Evolutionary conservation across 2,888 invertebrate genomes (phyloP).

Genomic region (Acronicta aceris): DNA sequence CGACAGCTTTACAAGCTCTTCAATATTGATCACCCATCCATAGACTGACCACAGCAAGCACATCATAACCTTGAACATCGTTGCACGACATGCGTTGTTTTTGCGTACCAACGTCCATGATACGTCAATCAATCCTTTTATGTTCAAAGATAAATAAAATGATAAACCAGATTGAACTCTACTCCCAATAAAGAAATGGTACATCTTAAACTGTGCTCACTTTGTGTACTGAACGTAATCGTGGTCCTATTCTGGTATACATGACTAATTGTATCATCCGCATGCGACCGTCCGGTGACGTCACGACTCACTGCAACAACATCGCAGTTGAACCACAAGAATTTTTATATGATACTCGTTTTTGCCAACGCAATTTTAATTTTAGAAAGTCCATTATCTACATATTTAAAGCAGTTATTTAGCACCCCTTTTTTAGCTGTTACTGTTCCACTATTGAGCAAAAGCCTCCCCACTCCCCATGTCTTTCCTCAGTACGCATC

Average conservation of each 20-base stretch:
- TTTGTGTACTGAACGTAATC: constrained; percentile 18
- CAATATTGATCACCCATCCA: too few relatives aligned
- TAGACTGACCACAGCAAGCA: too few relatives aligned
- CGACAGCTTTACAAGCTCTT: too few relatives aligned
- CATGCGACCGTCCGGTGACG: constrained; percentile 21
- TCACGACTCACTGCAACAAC: constrained; percentile 28
- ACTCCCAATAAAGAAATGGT: constrained; percentile 8
- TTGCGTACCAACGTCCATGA: not conserved
- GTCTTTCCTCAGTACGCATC: too few relatives aligned
- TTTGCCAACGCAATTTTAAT: not conserved
- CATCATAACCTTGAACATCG: too few relatives aligned
- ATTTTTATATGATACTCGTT: not conserved
- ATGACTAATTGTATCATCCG: constrained; percentile 48
- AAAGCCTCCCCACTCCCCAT: too few relatives aligned
- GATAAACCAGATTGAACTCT: not conserved
- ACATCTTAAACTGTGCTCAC: constrained; percentile 18
- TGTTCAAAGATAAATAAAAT: not conserved
- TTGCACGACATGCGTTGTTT: too few relatives aligned
- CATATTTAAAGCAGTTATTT: too few relatives aligned
- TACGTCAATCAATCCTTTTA: not conserved
- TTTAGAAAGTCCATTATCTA: too few relatives aligned
- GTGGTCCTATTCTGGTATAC: constrained; percentile 43
- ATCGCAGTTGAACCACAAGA: not conserved
- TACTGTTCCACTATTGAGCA: too few relatives aligned
- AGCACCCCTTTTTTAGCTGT: too few relatives aligned